Conservation (phyloP, 2,113 vertebrate species). For the Calyptommatus sinebrachiatus region DNA sequence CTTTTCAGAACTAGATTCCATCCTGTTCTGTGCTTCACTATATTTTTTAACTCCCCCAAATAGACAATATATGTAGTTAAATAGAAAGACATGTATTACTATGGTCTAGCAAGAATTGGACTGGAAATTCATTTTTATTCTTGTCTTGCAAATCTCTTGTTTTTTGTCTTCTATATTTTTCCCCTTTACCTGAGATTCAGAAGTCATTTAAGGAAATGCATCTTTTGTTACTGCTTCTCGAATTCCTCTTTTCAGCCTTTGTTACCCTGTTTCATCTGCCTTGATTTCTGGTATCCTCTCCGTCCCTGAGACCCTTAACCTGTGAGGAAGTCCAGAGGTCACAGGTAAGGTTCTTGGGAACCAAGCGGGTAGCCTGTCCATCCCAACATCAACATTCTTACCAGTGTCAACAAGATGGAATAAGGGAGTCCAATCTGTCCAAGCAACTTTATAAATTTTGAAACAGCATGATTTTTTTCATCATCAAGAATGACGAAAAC, state of each 20-base stretch:
- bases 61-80: no score
- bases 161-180: neutral
- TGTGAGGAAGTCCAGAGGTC: constrained; percentile 89
- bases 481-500: neutral
- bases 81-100: neutral
- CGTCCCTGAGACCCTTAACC: constrained; percentile 99
- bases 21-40: neutral
- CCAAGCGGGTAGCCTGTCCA: constrained; percentile 74
- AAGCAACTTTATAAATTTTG: neutral
- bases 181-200: neutral
- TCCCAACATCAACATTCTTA: neutral
- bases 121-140: neutral
- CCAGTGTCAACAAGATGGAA: neutral
- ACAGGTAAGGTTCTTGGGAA: constrained; percentile 97
- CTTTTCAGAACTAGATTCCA: neutral
- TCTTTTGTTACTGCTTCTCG: neutral
- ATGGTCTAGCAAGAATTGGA: neutral
- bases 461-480: neutral
- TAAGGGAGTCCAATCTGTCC: neutral
- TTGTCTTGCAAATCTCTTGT: neutral
- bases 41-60: neutral
- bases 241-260: neutral
- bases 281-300: constrained; percentile 75
- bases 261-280: constrained; percentile 57
- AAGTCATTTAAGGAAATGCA: neutral